Base-by-base conservation (phyloP, 2,113 vertebrate genomes). In the Beaufortia kweichowensis region DNA sequence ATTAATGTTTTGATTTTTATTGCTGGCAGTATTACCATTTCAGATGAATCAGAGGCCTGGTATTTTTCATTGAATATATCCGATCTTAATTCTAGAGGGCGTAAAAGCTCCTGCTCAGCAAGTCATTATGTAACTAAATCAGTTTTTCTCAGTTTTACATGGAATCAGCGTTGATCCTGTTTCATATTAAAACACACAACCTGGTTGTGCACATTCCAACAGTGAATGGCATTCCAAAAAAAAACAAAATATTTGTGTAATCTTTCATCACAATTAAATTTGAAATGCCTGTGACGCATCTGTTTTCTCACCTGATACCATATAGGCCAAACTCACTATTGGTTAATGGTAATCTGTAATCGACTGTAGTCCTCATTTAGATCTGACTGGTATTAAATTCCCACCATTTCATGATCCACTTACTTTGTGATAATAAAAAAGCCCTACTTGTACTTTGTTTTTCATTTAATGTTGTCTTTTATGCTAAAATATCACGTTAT, bases 1-100 rank as follows among this genome's bases (percentile, higher is more conserved):
- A 85, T 85, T 85, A 82, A 68, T 55, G 72, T 26, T 39, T 69
- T 75, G 72, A 76, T 80, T 31, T 62, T 72, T 33, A 39, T 59
- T 14, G 23, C 73, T 57, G 33, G 43, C 66, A 26, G 26, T 35
- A 50, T 64, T 75, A 35, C 9, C 2, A 61, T 64, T 78, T 64
- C 29, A 28, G 35, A 77, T 79, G 62, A 55, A 72, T 74, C 61
- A 46, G 24, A 48, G 43, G 43, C n/a, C 33, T 35, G 23, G n/a
- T 57, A 70, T 62, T 57, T 43, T 59, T 57, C 46, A 69, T 78
- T 68, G n/a, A n/a, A n/a, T n/a, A 59, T 19, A 57, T 33, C 10
- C 57, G 39, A 76, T 31, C 5, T 35, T 35, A 35, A 35, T 35
- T 35, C 33, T 8, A 35, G 33, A 66, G 28, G 21, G 10, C 19